Evolutionary conservation across 2,797 vertebrate genomes (phyloP), one percentile per base, ranked within the genome.

Genomic region (Lepus townsendii): DNA sequence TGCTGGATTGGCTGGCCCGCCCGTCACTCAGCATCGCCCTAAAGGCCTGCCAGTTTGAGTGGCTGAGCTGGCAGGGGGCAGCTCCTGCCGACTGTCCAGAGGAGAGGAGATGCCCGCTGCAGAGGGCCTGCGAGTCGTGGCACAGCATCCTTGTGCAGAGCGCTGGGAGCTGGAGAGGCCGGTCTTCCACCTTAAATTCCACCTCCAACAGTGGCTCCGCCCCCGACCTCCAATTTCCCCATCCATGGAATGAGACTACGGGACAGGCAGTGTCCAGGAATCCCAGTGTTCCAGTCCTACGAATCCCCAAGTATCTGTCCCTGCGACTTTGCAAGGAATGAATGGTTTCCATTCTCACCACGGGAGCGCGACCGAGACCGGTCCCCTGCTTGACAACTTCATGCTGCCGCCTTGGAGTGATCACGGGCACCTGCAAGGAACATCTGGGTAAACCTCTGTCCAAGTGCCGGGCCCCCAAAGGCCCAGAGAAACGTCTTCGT

Each of bases 221-320:
- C 12, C 0, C 22, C 11, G n/a, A 76, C 10, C 27, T 22, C 76
- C 1, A 14, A 4, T 19, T 10, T 38, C 20, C 50, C n/a, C 6
- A 9, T 12, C 5, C 57, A 13, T n/a, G 35, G 54, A 38, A 26
- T n/a, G 19, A 82, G 2, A 0, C 5, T 0, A 0, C 2, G 27
- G 7, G 9, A 24, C 27, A 17, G 1, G 77, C 54, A 42, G 17
- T 17, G 42, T 68, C 69, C 42, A 11, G 26, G 26, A 20, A 16
- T 38, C 3, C 38, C 35, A 24, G 63, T 0, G 17, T 24, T 68
- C 9, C 2, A 26, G 60, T 26, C 63, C 22, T 35, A 16, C 19
- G 13, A 60, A 42, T n/a, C 72, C 76, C 77, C 76, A 13, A 57
- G 13, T 68, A 7, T 57, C 30, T 32, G 42, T 77, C 62, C 38